A percentile compares a stretch with the other conserved stretches of the same genome.
phyloP scores from a whole-genome alignment of 2,797 vertebrate genomes.

The Corythornis leucogaster region DNA sequence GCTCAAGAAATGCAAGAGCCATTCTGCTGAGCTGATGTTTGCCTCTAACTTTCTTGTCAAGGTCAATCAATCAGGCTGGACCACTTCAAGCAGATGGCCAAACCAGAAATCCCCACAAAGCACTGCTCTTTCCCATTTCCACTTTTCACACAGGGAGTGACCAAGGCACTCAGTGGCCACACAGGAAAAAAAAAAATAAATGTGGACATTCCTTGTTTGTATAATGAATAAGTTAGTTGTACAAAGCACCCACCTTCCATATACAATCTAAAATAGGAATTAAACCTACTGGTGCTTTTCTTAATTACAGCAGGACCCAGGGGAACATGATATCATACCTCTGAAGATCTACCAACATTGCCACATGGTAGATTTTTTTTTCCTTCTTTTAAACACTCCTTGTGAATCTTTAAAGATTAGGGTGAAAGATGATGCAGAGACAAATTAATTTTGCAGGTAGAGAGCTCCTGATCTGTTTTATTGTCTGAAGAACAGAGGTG shows the following conservation, averaged over 20 bases:
- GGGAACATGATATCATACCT: background rate
- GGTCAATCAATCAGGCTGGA: background rate
- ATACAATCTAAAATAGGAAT: background rate
- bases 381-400: background rate
- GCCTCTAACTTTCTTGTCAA: background rate
- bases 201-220: background rate
- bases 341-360: background rate
- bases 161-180: background rate
- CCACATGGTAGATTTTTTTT: background rate
- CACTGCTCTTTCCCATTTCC: background rate
- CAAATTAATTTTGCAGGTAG: background rate
- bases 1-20: background rate
- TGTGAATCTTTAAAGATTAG: background rate
- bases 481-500: background rate
- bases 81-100: background rate
- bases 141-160: background rate
- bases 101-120: background rate
- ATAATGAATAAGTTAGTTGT: background rate
- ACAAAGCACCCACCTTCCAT: background rate
- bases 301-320: background rate
- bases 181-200: background rate
- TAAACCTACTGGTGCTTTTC: background rate
- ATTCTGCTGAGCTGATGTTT: background rate
- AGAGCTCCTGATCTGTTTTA: background rate
- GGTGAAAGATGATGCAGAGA: background rate